Conservation (phyloP, 1,140 invertebrate species). For the Achroia grisella region DNA sequence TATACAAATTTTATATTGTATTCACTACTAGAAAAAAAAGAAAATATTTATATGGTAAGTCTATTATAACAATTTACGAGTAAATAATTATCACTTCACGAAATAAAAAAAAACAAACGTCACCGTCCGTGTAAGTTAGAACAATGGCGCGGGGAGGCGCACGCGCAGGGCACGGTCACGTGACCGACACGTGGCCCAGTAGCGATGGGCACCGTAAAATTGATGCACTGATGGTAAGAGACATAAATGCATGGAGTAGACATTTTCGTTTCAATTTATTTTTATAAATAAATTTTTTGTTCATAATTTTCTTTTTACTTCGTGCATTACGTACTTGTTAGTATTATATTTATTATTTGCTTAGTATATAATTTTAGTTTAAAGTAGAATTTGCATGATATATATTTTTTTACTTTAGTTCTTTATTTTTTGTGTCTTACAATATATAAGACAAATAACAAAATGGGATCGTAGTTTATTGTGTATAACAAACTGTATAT, state of each 20-base stretch:
- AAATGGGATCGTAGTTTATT: too few relatives aligned
- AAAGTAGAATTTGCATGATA: too few relatives aligned
- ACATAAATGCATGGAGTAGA: conserved; percentile 4
- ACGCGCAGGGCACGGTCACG: conserved; percentile 7
- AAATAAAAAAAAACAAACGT: conserved; percentile 4
- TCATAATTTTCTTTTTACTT: too few relatives aligned
- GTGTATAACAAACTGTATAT: too few relatives aligned
- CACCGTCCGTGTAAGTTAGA: conserved; percentile 3
- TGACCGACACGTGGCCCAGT: conserved; percentile 13
- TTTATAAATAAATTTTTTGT: neutral
- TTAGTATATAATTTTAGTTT: too few relatives aligned
- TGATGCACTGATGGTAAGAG: conserved; percentile 11
- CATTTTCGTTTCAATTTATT: neutral
- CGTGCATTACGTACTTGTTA: too few relatives aligned
- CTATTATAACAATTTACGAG: neutral
- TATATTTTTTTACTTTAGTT: too few relatives aligned
- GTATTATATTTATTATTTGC: too few relatives aligned
- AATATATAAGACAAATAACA: too few relatives aligned
- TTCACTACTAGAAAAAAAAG: neutral
- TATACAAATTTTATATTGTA: too few relatives aligned
- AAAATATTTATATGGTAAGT: neutral
- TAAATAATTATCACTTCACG: neutral
- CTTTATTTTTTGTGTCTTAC: too few relatives aligned
- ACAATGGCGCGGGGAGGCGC: conserved; percentile 8
- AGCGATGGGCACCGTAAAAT: conserved; percentile 17